These are phyloP conservation scores for Atractosteus spatula DNA, from an alignment of 2,113 vertebrate genomes.

Conservation along the genomic window DNA sequence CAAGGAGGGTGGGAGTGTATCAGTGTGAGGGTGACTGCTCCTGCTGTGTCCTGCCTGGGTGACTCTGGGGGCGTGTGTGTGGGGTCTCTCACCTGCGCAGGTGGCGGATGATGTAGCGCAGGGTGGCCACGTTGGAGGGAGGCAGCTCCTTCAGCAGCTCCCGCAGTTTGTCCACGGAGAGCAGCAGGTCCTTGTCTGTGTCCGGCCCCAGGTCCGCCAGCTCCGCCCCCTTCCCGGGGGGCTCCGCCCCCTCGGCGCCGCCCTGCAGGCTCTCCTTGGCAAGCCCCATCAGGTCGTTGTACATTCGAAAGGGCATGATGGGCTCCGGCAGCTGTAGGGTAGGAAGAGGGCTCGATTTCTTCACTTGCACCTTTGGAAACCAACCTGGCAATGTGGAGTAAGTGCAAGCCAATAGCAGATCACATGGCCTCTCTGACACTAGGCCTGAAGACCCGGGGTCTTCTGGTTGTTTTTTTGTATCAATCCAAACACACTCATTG, in stretches of 20 bases:
- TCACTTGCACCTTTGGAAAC: no score
- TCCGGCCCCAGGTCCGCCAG: conserved; percentile 62
- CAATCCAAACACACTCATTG: no score
- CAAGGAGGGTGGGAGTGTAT: no score
- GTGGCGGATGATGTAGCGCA: conserved; percentile 81
- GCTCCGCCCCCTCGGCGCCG: conserved; percentile 42
- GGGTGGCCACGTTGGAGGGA: conserved; percentile 68
- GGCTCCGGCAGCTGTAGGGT: conserved; percentile 84
- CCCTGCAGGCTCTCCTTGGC: conserved; percentile 88
- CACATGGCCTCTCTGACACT: neutral
- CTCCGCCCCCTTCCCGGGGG: conserved; percentile 52
- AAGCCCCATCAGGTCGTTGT: conserved; percentile 88
- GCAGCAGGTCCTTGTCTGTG: conserved; percentile 61
- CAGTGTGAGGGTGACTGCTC: no score
- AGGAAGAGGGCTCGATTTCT: neutral
- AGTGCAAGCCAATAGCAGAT: neutral
- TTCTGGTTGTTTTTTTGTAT: neutral
- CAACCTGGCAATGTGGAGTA: no score
- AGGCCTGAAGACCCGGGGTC: neutral
- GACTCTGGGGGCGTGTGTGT: no score
- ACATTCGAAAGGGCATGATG: conserved; percentile 83
- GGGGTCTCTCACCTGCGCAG: conserved; percentile 72
- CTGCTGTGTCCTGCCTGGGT: no score
- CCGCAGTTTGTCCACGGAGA: conserved; percentile 71
- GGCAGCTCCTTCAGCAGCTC: conserved; percentile 79